Percentiles rank a stretch among this genome's conserved stretches.
Evolutionary conservation across 2,797 vertebrate species (phyloP).

Genomic region (Apogon talboti): DNA sequence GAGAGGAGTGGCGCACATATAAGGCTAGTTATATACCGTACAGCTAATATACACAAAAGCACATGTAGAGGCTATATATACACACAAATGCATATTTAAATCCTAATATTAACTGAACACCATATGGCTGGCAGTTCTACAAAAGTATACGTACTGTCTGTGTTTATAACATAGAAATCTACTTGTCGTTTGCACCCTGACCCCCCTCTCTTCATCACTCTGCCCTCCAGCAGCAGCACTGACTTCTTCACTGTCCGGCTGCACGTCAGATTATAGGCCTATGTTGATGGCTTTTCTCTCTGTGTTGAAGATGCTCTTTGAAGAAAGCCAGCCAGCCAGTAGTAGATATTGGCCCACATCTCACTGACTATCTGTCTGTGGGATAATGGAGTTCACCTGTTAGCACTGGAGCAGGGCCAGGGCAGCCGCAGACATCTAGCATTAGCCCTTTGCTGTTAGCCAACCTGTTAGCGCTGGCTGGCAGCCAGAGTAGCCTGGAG

Average conservation of each 20-base stretch:
- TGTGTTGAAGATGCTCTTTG: conserved; percentile 63
- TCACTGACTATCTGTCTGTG: conserved; percentile 68
- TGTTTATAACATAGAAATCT: conserved; percentile 50
- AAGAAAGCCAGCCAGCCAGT: conserved; percentile 63
- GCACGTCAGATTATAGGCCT: conserved; percentile 50
- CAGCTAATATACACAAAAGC: conserved; percentile 28
- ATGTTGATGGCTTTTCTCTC: conserved; percentile 42
- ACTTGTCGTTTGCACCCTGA: conserved; percentile 57
- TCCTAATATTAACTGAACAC: conserved; percentile 37
- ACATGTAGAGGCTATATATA: conserved; percentile 16
- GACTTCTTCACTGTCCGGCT: conserved; percentile 53
- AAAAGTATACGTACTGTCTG: conserved; percentile 32
- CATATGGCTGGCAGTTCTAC: conserved; percentile 65
- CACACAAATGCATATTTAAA: conserved; percentile 14
- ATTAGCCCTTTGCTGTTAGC: conserved; percentile 73
- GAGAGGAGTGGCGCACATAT: not conserved
- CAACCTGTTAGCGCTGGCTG: conserved; percentile 79
- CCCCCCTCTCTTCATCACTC: conserved; percentile 35
- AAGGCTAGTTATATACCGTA: conserved; percentile 45
- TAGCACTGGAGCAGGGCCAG: conserved; percentile 79
- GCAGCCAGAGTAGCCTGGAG: conserved; percentile 75
- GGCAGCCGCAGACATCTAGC: conserved; percentile 72
- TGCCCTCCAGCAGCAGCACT: conserved; percentile 29
- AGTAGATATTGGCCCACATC: conserved; percentile 74
- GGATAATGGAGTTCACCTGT: conserved; percentile 84